Evolutionary conservation across 1,140 invertebrate genomes (phyloP).

Genomic region (Bombus picipes): DNA sequence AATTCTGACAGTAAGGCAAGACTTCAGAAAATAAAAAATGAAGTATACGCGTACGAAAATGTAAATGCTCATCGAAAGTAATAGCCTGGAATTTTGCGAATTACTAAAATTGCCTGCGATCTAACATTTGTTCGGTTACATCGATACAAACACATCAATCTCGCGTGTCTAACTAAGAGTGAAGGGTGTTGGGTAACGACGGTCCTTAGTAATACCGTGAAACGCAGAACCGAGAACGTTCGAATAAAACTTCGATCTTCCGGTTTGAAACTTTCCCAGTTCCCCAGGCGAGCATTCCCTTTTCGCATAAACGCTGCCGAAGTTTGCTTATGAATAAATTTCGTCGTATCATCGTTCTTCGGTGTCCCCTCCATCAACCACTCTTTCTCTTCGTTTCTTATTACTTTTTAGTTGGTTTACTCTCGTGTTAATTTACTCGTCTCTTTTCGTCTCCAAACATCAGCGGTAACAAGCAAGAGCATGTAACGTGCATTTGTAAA

Average conservation of each 20-base stretch:
- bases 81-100: not conserved
- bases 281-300: slow-evolving; percentile 38
- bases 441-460: not conserved
- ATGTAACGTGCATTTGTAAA: not conserved
- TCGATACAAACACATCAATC: slow-evolving; percentile 28
- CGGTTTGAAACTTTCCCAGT: slow-evolving; percentile 29
- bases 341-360: slow-evolving; percentile 66
- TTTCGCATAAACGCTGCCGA: slow-evolving; percentile 50
- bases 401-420: slow-evolving; percentile 45
- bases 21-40: not conserved
- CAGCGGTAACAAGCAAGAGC: not conserved
- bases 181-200: not conserved
- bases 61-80: not conserved
- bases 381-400: not conserved
- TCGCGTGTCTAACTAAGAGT: slow-evolving; percentile 11
- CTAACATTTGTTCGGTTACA: not conserved
- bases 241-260: slow-evolving; percentile 51
- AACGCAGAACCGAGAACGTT: slow-evolving; percentile 6
- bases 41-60: not conserved
- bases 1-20: too few relatives aligned
- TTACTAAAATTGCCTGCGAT: not conserved
- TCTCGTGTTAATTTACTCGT: slow-evolving; percentile 8
- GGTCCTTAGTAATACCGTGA: not conserved
- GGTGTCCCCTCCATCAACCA: not conserved
- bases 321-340: slow-evolving; percentile 74